phyloP scores from a whole-genome alignment of 37 sponge, comb jelly and placozoan genomes.

The Oscarella lobularis region DNA sequence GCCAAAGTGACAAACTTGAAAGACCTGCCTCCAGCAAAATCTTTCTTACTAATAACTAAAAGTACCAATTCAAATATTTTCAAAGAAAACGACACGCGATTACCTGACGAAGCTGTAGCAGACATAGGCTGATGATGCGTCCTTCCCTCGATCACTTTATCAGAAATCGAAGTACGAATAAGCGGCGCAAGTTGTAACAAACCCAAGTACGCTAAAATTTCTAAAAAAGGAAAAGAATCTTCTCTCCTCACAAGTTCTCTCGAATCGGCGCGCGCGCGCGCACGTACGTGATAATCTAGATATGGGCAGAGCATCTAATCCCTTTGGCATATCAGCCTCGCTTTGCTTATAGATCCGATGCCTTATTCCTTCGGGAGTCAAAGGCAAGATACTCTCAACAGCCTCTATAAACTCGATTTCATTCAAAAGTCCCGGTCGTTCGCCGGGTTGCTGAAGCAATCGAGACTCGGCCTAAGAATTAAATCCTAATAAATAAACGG shows the following conservation, averaged over 20 bases:
- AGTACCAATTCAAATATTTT: too few relatives aligned
- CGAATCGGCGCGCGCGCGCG: slow-evolving; percentile 1
- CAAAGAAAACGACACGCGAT: too few relatives aligned
- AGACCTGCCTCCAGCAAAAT: too few relatives aligned
- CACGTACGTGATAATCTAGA: slow-evolving; percentile 1
- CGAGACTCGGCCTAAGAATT: slow-evolving; percentile 11
- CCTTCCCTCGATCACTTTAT: not conserved
- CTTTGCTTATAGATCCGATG: slow-evolving; percentile 29
- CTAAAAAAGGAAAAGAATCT: too few relatives aligned
- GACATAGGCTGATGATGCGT: slow-evolving; percentile 13
- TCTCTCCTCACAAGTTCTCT: not conserved
- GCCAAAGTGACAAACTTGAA: too few relatives aligned
- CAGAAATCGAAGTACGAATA: not conserved
- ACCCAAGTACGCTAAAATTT: not conserved
- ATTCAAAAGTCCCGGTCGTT: slow-evolving; percentile 17
- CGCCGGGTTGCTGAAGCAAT: slow-evolving; percentile 14
- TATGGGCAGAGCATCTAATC: not conserved
- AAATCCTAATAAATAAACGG: not conserved
- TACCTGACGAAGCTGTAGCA: not conserved
- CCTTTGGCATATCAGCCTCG: slow-evolving; percentile 4
- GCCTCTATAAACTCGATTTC: slow-evolving; percentile 58
- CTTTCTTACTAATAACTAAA: too few relatives aligned
- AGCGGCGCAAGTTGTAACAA: not conserved
- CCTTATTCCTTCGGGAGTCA: slow-evolving; percentile 17
- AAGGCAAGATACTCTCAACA: slow-evolving; percentile 18